Evolutionary conservation across 2,113 vertebrate species (phyloP).

Genomic region (Pelusios castaneus): DNA sequence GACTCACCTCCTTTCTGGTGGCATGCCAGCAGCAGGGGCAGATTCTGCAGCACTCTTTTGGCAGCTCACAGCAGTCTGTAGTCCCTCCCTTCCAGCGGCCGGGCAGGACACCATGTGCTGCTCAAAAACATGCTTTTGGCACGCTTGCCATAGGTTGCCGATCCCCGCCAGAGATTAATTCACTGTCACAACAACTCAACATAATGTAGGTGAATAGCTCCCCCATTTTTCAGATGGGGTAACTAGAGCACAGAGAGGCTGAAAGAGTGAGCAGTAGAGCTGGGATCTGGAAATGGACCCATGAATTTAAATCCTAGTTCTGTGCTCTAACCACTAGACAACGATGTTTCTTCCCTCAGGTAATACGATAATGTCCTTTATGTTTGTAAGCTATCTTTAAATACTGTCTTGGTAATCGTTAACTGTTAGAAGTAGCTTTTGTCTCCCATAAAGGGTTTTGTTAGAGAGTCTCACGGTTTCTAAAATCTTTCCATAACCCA

Average conservation of each 20-base stretch:
- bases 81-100: too few relatives aligned
- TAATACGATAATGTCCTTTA: background rate
- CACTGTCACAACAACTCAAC: slow-evolving; percentile 15
- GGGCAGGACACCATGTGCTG: too few relatives aligned
- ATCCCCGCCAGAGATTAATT: background rate
- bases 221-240: slow-evolving; percentile 34
- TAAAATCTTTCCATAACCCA: slow-evolving; percentile 64
- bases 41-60: too few relatives aligned
- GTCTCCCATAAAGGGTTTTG: slow-evolving; percentile 56
- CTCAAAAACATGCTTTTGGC: too few relatives aligned
- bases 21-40: too few relatives aligned
- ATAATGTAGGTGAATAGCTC: slow-evolving; percentile 39
- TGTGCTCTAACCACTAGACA: background rate
- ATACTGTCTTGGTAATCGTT: slow-evolving; percentile 58
- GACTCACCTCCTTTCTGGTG: too few relatives aligned
- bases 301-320: background rate
- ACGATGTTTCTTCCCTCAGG: background rate
- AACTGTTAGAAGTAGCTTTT: slow-evolving; percentile 72
- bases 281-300: slow-evolving; percentile 34
- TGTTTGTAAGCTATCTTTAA: slow-evolving; percentile 61
- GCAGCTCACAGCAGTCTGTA: too few relatives aligned
- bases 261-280: slow-evolving; percentile 12
- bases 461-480: slow-evolving; percentile 60
- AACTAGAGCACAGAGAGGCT: background rate
- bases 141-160: too few relatives aligned